These are phyloP conservation scores for Nycticebus coucang DNA, from an alignment of 2,113 vertebrate species.

Conservation along the genomic window DNA sequence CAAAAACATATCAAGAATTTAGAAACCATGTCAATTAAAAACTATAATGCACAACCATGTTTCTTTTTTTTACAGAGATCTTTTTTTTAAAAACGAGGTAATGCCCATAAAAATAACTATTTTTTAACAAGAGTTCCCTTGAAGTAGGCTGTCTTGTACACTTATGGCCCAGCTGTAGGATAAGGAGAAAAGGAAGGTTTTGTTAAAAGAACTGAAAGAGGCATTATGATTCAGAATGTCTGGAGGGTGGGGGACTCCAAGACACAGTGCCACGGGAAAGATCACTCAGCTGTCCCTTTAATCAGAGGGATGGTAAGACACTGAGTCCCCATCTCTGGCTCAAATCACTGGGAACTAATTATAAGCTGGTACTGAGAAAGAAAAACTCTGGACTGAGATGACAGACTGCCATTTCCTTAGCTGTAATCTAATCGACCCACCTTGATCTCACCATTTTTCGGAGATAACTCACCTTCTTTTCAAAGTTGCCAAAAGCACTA, in stretches of 20 bases:
- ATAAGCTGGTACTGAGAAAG: not conserved
- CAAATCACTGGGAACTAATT: conserved; percentile 10
- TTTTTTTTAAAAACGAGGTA: conserved; percentile 9
- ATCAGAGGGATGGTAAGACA: not conserved
- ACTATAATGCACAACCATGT: not conserved
- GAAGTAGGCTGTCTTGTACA: not conserved
- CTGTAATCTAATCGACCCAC: not conserved
- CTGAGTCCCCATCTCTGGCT: not conserved
- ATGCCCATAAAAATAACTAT: not conserved
- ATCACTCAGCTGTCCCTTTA: not conserved
- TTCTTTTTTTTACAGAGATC: conserved; percentile 24
- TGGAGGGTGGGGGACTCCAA: too few relatives aligned
- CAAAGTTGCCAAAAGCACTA: conserved; percentile 26
- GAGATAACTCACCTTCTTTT: conserved; percentile 4
- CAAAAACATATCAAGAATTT: conserved; percentile 49
- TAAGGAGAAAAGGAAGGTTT: not conserved
- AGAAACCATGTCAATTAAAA: conserved; percentile 39
- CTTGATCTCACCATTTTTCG: not conserved
- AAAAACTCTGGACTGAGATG: not conserved
- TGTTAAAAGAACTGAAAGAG: not conserved
- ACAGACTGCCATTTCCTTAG: not conserved
- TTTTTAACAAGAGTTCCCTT: not conserved
- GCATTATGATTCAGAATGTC: not conserved
- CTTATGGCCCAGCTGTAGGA: not conserved
- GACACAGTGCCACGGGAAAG: not conserved